Evolutionary conservation across 2,888 invertebrate genomes (phyloP), one percentile per base, ranked within the genome.

Genomic region (Troides oblongomaculatus): DNA sequence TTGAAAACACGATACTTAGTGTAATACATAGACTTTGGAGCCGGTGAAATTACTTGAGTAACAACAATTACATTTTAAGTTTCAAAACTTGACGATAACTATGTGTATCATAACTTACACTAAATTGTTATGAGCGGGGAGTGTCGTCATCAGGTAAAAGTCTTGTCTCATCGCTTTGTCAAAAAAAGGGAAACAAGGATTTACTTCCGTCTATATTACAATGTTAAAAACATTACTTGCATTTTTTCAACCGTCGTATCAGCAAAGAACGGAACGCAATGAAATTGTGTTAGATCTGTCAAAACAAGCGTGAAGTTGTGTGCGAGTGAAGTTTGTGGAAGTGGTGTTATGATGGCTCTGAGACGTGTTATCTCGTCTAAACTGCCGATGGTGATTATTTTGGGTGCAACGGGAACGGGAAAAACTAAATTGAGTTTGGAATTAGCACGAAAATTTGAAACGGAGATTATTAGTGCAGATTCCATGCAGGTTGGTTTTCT

Each of bases 391-490:
- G 95, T 99, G 79, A 96, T 99, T 65, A 96, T 99, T 89, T 93
- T 99, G 76, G 99, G 99, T 78, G 96, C 99, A 50, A 99, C 99
- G 58, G 99, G 99, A 14, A 96, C 97, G 8, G 99, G 99, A 69
- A 99, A 99, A 93, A 98, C 99, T 1, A 99, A 99, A 89, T 92
- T 99, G 76, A 97, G 98, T 70, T 93, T 99, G 71, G 97, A 99
- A 93, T 92, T 99, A 74, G 99, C 98, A 0, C 94, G 95, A 79
- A 95, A 94, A 82, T 98, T 97, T 86, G 94, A 94, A 75, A 97
- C 98, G 39, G 99, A 99, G 94, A 96, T 99, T 70, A 97, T 99
- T 72, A 99, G 98, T 82, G 99, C 99, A 0, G 99, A 99, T 94
- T 99, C 99, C 25, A 99, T 99, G 99, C 99, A 99, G 95, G 98